Conservation (phyloP, 1,140 invertebrate species). For the Drosophila parabipectinata region DNA sequence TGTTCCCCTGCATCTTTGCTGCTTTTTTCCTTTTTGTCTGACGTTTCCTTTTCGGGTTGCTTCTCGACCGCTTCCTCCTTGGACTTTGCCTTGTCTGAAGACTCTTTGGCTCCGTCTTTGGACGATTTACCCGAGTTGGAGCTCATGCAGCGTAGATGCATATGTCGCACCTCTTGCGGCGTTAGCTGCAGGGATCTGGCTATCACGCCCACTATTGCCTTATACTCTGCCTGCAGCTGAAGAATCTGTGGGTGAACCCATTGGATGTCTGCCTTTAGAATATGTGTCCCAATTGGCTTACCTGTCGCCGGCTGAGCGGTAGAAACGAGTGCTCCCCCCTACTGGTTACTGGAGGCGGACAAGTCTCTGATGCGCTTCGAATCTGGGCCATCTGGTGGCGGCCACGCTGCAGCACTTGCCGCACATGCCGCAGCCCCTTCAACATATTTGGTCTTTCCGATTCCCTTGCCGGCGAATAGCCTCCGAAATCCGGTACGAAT, state of each 20-base stretch:
- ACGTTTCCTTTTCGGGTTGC: neutral
- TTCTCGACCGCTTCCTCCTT: neutral
- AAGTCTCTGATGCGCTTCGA: slow-evolving; percentile 12
- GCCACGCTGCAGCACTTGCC: slow-evolving; percentile 69
- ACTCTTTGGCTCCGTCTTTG: slow-evolving; percentile 2
- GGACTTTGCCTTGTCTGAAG: slow-evolving; percentile 46
- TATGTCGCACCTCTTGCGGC: slow-evolving; percentile 53
- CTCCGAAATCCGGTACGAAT: slow-evolving; percentile 45
- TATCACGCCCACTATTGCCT: slow-evolving; percentile 80
- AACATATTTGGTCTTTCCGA: slow-evolving; percentile 57
- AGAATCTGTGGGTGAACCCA: slow-evolving; percentile 38
- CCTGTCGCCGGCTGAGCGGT: slow-evolving; percentile 65
- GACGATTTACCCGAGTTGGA: slow-evolving; percentile 1
- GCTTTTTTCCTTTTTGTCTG: slow-evolving; percentile 5
- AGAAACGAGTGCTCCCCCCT: slow-evolving; percentile 24
- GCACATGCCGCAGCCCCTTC: slow-evolving; percentile 67
- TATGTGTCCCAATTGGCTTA: neutral
- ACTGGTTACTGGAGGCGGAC: slow-evolving; percentile 2
- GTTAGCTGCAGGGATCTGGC: slow-evolving; percentile 71
- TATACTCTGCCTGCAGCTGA: slow-evolving; percentile 84
- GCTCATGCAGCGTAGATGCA: slow-evolving; percentile 62
- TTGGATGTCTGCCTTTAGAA: neutral
- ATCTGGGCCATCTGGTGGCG: slow-evolving; percentile 39
- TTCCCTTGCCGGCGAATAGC: slow-evolving; percentile 28
- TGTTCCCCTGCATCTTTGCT: slow-evolving; percentile 8